These are phyloP conservation scores for Lathronympha strigana DNA, from an alignment of 2,888 invertebrate genomes.

Conservation along the genomic window DNA sequence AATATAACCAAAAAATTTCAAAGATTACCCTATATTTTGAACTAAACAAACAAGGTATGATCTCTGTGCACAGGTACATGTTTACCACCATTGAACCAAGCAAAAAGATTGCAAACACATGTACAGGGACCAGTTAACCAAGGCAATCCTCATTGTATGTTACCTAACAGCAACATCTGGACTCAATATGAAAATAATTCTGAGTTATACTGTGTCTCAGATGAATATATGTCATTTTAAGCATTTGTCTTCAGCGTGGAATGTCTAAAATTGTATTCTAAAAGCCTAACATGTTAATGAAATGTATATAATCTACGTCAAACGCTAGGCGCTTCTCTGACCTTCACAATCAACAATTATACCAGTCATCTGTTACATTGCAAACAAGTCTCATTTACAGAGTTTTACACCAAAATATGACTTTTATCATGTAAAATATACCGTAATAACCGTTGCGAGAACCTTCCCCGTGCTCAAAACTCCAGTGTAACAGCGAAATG, in stretches of 20 bases:
- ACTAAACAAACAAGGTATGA: conserved; percentile 15
- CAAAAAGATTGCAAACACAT: conserved; percentile 39
- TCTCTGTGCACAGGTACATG: conserved; percentile 11
- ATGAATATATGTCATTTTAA: conserved; percentile 40
- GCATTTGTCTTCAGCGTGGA: conserved; percentile 2
- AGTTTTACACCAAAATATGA: conserved; percentile 49
- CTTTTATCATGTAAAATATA: conserved; percentile 45
- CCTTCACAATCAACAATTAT: conserved; percentile 64
- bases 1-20: neutral
- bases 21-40: conserved; percentile 14
- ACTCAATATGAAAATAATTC: conserved; percentile 15
- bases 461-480: conserved; percentile 59
- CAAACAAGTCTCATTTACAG: conserved; percentile 60
- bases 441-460: conserved; percentile 66
- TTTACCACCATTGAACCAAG: conserved; percentile 18
- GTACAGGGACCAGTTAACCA: conserved; percentile 32
- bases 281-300: conserved; percentile 34
- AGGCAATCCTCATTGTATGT: conserved; percentile 38
- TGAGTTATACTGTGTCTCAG: conserved; percentile 40
- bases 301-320: conserved; percentile 47
- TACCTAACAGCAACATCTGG: conserved; percentile 44
- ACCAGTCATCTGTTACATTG: conserved; percentile 67
- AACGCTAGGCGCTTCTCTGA: conserved; percentile 46
- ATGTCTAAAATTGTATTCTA: conserved; percentile 6
- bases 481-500: conserved; percentile 63